Base-by-base conservation (phyloP, 2,113 vertebrate species). In the Brachyhypopomus gauderio region DNA sequence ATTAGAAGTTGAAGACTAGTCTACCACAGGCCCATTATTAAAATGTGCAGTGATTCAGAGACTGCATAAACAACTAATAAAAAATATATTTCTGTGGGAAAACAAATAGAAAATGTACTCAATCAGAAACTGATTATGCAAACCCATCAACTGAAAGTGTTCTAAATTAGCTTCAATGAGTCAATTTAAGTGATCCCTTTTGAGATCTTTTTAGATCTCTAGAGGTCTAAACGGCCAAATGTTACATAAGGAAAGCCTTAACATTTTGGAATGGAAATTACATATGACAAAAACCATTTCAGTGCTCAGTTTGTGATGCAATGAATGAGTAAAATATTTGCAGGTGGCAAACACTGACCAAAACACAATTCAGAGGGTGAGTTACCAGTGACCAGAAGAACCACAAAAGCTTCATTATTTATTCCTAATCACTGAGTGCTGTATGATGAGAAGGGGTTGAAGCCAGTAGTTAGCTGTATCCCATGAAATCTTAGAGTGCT, bases 1-100 rank as follows among this genome's bases (percentile, higher is more conserved):
- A 86, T 87, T 86, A 86, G 30, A 74, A 75, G 60, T 56, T 78
- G 78, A 78, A 30, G 58, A 78, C 64, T 58, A 72, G 48, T 70
- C 41, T 73, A 80, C 38, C 78, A 48, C 5, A 41, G 22, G 36
- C 25, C 41, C 73, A 80, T 58, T 22, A 73, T 14, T 2, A 56
- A 62, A 25, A 80, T 19, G 23, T 14, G 1, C n/a, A 30, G 38
- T 30, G 55, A 45, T 79, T 62, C 77, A n/a, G 23, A 48, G 12
- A 11, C 12, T 58, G 14, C 45, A 52, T 14, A 52, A 52, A 52
- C 45, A 52, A 52, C 25, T 5, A 78, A 38, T 70, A 70, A 70
- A 58, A 66, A 27, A n/a, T 22, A n/a, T 20, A 59, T 19, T 3
- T 23, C 14, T 4, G 16, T 25, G 30, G 17, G 30, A 25, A 70